These are phyloP conservation scores for Zoanthus sansibaricus DNA, from an alignment of 92 coral and sea anemone genomes.

Conservation along the genomic window DNA sequence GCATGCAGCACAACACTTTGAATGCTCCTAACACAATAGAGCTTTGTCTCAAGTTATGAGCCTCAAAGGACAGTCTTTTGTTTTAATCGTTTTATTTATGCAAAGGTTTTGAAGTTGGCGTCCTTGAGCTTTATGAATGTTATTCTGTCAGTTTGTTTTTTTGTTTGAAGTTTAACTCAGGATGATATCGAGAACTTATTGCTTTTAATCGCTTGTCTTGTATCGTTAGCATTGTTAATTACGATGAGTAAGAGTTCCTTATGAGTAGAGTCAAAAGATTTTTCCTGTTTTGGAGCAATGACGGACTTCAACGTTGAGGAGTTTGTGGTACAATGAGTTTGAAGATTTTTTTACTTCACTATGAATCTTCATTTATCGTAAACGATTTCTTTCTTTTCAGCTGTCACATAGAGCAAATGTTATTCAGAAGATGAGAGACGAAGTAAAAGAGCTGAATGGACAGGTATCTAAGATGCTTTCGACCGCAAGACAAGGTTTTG, in stretches of 20 bases:
- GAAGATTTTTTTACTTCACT: background rate
- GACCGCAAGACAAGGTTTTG: background rate
- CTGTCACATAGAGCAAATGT: conserved; percentile 87
- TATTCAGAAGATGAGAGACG: conserved; percentile 76
- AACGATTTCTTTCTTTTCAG: conserved; percentile 52
- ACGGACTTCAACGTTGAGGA: conserved; percentile 25
- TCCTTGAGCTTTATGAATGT: background rate
- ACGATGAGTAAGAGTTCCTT: background rate
- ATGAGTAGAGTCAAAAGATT: conserved; percentile 5
- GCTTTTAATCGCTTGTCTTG: background rate
- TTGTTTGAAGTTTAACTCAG: background rate
- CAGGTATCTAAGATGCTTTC: conserved; percentile 68
- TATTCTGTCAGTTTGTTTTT: conserved; percentile 3
- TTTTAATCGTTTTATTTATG: conserved; percentile 16
- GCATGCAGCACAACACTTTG: conserved; percentile 9
- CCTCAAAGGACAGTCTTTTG: conserved; percentile 27
- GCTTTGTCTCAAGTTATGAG: conserved; percentile 19
- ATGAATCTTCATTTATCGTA: background rate
- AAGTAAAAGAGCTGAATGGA: conserved; percentile 69
- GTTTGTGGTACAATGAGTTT: conserved; percentile 35
- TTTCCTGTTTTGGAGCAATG: background rate
- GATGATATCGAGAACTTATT: background rate
- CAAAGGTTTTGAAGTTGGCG: conserved; percentile 31
- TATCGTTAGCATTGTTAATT: background rate
- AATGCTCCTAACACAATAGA: conserved; percentile 12